Evolutionary conservation across 2,888 invertebrate genomes (phyloP).

Genomic region (Apodemia zela): DNA sequence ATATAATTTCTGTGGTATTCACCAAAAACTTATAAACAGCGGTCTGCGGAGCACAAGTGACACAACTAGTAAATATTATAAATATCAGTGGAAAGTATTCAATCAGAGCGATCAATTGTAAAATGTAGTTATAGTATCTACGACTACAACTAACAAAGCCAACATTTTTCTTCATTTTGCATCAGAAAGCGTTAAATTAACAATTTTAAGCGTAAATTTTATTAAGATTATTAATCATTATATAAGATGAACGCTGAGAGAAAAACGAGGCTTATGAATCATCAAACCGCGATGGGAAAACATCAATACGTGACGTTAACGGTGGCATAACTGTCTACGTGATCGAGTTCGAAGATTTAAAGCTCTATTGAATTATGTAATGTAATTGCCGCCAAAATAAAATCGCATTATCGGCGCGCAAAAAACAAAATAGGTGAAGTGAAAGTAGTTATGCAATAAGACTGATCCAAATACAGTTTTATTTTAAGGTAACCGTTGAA

Average conservation of each 20-base stretch:
- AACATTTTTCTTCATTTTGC: background rate
- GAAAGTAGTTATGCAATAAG: slow-evolving; percentile 48
- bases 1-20: no score
- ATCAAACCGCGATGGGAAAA: slow-evolving; percentile 57
- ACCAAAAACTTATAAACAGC: no score
- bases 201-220: slow-evolving; percentile 2
- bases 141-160: background rate
- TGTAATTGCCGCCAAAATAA: slow-evolving; percentile 70
- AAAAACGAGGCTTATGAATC: slow-evolving; percentile 54
- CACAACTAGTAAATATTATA: no score
- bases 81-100: no score
- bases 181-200: slow-evolving; percentile 12
- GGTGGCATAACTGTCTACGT: slow-evolving; percentile 73
- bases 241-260: slow-evolving; percentile 20
- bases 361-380: slow-evolving; percentile 61
- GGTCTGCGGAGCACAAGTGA: no score
- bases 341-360: slow-evolving; percentile 61
- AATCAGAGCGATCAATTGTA: no score
- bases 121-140: no score
- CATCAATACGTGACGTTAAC: slow-evolving; percentile 58
- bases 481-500: background rate
- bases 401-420: slow-evolving; percentile 48
- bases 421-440: slow-evolving; percentile 52
- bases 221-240: slow-evolving; percentile 12
- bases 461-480: slow-evolving; percentile 1